A percentile compares a stretch with the other conserved stretches of the same genome.
phyloP scores from a whole-genome alignment of 2,797 vertebrate species.

The Dendrocincla tyrannina region DNA sequence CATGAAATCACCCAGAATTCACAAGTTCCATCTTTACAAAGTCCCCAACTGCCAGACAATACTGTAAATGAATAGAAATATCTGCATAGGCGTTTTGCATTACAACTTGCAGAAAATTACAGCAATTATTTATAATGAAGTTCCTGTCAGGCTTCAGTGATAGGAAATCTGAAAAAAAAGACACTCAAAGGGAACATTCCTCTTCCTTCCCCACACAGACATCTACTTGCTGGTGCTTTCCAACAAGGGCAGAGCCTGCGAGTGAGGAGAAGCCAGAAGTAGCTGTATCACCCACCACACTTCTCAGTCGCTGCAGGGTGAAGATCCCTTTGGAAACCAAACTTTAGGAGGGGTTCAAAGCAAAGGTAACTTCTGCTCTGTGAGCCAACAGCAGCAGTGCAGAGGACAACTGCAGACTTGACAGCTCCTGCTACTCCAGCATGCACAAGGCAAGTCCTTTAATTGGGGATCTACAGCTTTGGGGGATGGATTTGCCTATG shows the following conservation, averaged over 20 bases:
- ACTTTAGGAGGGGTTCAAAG: background rate
- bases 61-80: background rate
- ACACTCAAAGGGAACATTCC: background rate
- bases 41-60: background rate
- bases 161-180: background rate
- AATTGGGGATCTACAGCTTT: background rate
- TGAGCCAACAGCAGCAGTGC: background rate
- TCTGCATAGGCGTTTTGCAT: background rate
- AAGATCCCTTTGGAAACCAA: background rate
- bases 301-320: background rate
- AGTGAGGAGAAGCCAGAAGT: background rate
- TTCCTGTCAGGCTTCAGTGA: background rate
- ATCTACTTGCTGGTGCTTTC: background rate
- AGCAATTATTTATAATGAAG: background rate
- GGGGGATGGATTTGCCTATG: background rate
- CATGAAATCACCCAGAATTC: background rate
- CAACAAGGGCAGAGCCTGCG: background rate
- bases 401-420: background rate
- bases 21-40: background rate
- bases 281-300: rapidly evolving
- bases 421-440: background rate
- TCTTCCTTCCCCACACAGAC: background rate
- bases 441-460: background rate
- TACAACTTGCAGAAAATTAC: background rate
- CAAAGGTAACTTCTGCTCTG: background rate